Evolutionary conservation across 2,888 invertebrate species (phyloP).

Genomic region (Diarsia brunnea): DNA sequence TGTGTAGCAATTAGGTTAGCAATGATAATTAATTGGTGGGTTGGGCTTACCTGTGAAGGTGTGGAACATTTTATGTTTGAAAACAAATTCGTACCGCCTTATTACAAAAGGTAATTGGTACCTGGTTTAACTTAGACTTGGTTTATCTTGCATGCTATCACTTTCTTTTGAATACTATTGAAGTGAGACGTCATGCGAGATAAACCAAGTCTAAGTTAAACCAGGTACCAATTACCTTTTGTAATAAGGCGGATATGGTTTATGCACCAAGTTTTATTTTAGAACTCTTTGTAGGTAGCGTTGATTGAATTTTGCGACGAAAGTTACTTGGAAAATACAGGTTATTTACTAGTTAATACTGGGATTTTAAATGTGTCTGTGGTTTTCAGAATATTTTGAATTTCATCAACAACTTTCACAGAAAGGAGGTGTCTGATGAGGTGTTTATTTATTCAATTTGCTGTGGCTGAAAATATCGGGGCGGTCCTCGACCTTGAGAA

Average conservation of each 20-base stretch:
- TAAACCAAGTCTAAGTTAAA: too few relatives aligned
- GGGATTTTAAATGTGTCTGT: too few relatives aligned
- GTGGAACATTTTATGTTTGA: constrained; percentile 13
- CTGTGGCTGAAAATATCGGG: constrained; percentile 23
- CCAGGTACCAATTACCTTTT: too few relatives aligned
- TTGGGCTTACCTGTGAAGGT: constrained; percentile 33
- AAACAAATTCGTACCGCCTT: background rate
- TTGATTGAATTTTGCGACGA: background rate
- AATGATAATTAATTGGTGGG: constrained; percentile 55
- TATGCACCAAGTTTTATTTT: background rate
- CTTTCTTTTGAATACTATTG: too few relatives aligned
- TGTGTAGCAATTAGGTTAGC: constrained; percentile 52
- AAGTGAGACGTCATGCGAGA: too few relatives aligned
- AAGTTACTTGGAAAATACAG: background rate
- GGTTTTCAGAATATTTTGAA: background rate
- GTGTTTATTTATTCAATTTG: constrained; percentile 28
- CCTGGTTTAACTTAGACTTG: too few relatives aligned
- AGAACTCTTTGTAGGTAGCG: background rate
- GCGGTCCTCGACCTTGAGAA: constrained; percentile 25
- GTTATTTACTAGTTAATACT: background rate
- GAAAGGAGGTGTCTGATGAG: too few relatives aligned
- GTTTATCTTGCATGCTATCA: too few relatives aligned
- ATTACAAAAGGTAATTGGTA: too few relatives aligned
- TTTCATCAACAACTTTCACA: background rate
- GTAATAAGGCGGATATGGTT: too few relatives aligned